Base-by-base conservation (phyloP, 1,140 invertebrate genomes). In the Drosophila repleta region DNA sequence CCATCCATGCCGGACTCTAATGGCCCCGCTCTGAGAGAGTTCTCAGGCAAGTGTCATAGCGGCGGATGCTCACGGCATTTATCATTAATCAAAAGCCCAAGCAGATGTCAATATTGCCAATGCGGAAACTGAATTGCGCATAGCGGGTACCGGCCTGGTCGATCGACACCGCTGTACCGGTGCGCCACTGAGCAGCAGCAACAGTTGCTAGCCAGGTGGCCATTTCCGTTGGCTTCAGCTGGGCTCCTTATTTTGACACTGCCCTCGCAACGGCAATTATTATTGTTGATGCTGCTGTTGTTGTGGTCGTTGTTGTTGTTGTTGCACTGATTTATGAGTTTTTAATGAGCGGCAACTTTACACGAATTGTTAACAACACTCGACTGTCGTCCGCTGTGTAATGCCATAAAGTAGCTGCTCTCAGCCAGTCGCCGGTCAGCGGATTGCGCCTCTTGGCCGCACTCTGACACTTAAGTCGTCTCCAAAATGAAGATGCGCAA, bases 311-410 rank as follows among this genome's bases (percentile, higher is more conserved):
- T 52, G 55, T 24, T 60, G 37, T 15, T 58, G 32, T 60, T 43
- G 63, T 29, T 73, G 35, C 69, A 66, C 79, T 89, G 83, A 88
- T 88, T 89, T 88, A 89, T 89, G 83, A 89, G 79, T 61, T 79
- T 88, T 89, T 89, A 88, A 88, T 87, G 83, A 89, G 84, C 84
- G 83, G 83, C 78, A 79, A 79, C 74, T 82, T 87, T 82, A 88
- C 79, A 87, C 79, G 83, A 88, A 88, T 82, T 88, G 83, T 88
- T 88, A 87, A 87, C 82, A 88, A 88, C 74, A 77, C 56, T 35
- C 57, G 29, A 32, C 62, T 43, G 43, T 51, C 46, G 45, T 15
- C 62, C 43, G 58, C 58, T 29, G 55, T 57, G 72, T 58, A 72
- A 65, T 62, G 64, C 52, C 60, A 55, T 49, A 64, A 74, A 56